Base-by-base conservation (phyloP, 2,888 invertebrate species). In the Netelia virgata region DNA sequence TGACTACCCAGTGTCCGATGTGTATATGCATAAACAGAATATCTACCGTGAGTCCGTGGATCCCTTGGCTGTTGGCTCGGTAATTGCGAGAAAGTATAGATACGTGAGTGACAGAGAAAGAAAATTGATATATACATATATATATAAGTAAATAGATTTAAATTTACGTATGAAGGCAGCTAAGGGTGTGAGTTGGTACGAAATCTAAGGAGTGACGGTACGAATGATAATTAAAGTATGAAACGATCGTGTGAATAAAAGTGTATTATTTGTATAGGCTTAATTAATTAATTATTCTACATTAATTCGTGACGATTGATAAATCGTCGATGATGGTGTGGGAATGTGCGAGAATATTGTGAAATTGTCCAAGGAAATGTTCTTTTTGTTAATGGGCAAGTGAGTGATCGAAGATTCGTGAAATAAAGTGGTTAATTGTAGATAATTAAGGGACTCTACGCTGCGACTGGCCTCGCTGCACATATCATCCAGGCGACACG, bases 391-490 rank as follows among this genome's bases (percentile, higher is more conserved):
- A 28, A 72, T 66, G 43, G 28, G 20, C 53, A 47, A 53, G 69
- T 72, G 57, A 53, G 74, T 63, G 68, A 79, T 63, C 53, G 16
- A 79, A 76, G 23, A 68, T 41, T 80, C 23, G 57, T 73, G 61
- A 53, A 55, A 47, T 70, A 59, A 41, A 72, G 77, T 69, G 50
- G 78, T 70, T 68, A 59, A 80, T 78, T 79, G 64, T 86, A 72
- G 77, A 75, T 84, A 84, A 68, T 84, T 85, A 85, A 85, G 85
- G 63, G 85, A 87, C 81, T 88, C 55, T 73, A 85, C 86, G 88
- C 84, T 83, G 88, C 87, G 88, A 89, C 88, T 89, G 87, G 86
- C 87, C 87, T 89, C 89, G 89, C 87, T 87, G 88, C 88, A 90
- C 90, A 90, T 90, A 90, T 90, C 90, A 90, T 85, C 88, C 82